A percentile compares a stretch with the other conserved stretches of the same genome.
Evolutionary conservation across 2,888 invertebrate genomes (phyloP).

Genomic region (Limnephilus lunatus): DNA sequence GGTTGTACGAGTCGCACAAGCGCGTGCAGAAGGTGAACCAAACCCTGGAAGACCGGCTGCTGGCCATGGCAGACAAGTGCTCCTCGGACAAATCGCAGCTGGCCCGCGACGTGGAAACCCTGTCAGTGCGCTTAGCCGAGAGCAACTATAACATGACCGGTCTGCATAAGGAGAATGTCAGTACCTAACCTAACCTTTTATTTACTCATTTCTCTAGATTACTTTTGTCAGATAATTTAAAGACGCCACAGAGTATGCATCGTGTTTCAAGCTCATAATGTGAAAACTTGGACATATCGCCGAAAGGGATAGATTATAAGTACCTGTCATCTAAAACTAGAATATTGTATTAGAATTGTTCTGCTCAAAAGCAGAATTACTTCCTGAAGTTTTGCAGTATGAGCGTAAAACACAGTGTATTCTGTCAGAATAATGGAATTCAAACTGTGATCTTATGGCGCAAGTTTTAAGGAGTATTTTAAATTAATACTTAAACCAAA

Average conservation of each 20-base stretch:
- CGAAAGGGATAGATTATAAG: background rate
- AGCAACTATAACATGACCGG: slow-evolving; percentile 90
- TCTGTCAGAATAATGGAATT: background rate
- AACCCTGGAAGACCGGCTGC: slow-evolving; percentile 94
- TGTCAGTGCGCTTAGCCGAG: slow-evolving; percentile 90
- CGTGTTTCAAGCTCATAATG: background rate
- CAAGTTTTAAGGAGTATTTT: background rate
- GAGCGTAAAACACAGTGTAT: background rate
- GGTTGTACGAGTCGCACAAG: slow-evolving; percentile 94
- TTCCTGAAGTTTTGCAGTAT: background rate
- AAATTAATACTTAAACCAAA: background rate
- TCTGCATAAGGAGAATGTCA: slow-evolving; percentile 91
- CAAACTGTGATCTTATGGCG: background rate
- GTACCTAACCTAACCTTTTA: slow-evolving; percentile 66
- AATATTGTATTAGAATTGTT: too few relatives aligned
- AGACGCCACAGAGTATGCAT: background rate
- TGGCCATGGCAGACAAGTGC: slow-evolving; percentile 94
- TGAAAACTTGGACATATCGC: background rate
- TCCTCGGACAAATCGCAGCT: slow-evolving; percentile 92
- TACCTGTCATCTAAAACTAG: background rate
- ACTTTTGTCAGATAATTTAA: background rate
- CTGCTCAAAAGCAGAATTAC: background rate
- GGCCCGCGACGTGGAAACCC: slow-evolving; percentile 90
- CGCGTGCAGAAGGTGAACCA: slow-evolving; percentile 96
- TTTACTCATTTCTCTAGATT: background rate